These are phyloP conservation scores for Stylophora pistillata DNA, from an alignment of 64 coral and sea anemone species.

Conservation along the genomic window DNA sequence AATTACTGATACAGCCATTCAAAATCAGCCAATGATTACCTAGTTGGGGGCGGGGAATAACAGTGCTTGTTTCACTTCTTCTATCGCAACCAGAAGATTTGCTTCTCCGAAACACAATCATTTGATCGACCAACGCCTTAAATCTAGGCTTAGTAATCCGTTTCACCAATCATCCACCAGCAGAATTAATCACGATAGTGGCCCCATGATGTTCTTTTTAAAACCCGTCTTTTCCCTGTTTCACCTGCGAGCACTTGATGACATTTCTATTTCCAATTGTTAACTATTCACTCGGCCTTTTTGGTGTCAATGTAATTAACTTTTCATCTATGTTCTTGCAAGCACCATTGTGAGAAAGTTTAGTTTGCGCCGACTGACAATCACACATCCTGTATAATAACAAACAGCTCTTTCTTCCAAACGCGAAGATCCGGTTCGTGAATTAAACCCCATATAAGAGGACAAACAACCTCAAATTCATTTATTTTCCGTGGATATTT, in stretches of 20 bases:
- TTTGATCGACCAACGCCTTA: conserved; percentile 12
- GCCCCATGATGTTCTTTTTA: conserved; percentile 85
- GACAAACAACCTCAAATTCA: conserved; percentile 60
- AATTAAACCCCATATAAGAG: conserved; percentile 66
- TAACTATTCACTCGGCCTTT: conserved; percentile 92
- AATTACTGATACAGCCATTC: conserved; percentile 90
- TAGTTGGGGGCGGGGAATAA: conserved; percentile 24
- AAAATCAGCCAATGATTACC: conserved; percentile 41
- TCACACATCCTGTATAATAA: conserved; percentile 81
- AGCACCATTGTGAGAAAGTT: conserved; percentile 81
- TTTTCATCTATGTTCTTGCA: conserved; percentile 84
- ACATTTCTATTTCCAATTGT: conserved; percentile 94
- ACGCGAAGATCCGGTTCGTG: conserved; percentile 63
- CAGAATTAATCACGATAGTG: conserved; percentile 8
- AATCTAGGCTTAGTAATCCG: not conserved
- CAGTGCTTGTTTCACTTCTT: not conserved
- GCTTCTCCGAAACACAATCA: not conserved
- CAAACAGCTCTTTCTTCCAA: conserved; percentile 62
- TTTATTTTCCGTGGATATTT: conserved; percentile 39
- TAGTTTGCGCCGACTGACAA: conserved; percentile 61
- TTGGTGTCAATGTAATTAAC: conserved; percentile 87
- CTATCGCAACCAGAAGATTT: not conserved
- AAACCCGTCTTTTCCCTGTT: conserved; percentile 61
- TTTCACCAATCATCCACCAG: not conserved
- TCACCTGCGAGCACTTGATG: conserved; percentile 81